Percentiles rank a stretch among this genome's conserved stretches.
Conservation (phyloP, 2,113 vertebrate species). For the Ivindomyrus marchei region DNA sequence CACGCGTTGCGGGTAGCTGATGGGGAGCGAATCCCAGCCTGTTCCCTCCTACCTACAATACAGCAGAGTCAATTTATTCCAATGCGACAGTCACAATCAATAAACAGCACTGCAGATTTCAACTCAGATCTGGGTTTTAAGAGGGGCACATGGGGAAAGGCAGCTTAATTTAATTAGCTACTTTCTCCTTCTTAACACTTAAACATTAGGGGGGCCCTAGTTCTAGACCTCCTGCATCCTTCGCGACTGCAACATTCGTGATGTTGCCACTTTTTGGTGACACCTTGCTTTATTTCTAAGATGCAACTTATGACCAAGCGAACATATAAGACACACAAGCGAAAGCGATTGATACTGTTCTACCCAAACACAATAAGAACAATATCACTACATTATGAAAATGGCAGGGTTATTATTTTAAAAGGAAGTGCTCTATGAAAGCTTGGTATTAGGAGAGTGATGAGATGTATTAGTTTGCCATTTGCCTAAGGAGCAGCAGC, state of each 20-base stretch:
- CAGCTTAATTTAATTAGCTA: slow-evolving; percentile 2
- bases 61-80: background rate
- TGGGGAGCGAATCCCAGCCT: background rate
- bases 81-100: background rate
- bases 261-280: background rate
- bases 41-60: background rate
- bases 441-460: slow-evolving; percentile 68
- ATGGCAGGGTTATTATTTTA: background rate
- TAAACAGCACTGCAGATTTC: background rate
- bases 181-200: slow-evolving; percentile 1
- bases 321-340: background rate
- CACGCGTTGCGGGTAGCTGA: background rate
- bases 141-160: background rate
- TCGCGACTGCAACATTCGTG: background rate
- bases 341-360: background rate
- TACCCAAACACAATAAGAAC: slow-evolving; percentile 5
- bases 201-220: background rate
- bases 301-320: background rate
- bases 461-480: slow-evolving; percentile 72
- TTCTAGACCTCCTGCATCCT: slow-evolving; percentile 3
- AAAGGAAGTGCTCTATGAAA: slow-evolving; percentile 49
- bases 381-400: background rate
- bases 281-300: background rate
- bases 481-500: slow-evolving; percentile 64
- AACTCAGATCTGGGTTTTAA: background rate